Conservation (phyloP, 2,113 vertebrate genomes). For the Nerophis lumbriciformis region DNA sequence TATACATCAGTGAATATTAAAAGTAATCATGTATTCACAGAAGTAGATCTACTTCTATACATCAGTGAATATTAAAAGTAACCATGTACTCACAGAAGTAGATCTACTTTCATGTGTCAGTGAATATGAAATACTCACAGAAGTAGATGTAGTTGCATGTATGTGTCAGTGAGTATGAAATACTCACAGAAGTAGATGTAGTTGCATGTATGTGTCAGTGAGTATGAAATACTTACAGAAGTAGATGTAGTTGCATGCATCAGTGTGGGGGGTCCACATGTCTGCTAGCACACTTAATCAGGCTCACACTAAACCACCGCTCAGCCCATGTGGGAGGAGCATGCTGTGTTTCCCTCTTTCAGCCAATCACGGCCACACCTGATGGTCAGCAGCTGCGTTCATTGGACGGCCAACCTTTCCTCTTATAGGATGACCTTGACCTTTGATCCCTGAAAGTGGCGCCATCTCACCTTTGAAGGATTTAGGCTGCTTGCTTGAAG, state of each 20-base stretch:
- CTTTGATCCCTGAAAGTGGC: slow-evolving; percentile 30
- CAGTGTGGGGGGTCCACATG: slow-evolving; percentile 10
- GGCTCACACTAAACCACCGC: slow-evolving; percentile 68
- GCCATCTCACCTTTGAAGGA: not conserved
- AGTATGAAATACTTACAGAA: no score
- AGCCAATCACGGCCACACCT: not conserved
- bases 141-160: no score
- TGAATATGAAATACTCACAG: no score
- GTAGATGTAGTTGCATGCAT: no score
- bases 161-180: no score
- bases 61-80: not conserved
- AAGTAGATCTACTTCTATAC: no score
- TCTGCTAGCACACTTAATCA: slow-evolving; percentile 69
- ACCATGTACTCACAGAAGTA: slow-evolving; percentile 66
- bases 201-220: no score
- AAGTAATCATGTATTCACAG: no score
- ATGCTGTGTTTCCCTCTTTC: slow-evolving; percentile 26
- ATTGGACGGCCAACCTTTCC: slow-evolving; percentile 27
- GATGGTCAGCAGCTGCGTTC: not conserved
- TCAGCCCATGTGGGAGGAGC: slow-evolving; percentile 64
- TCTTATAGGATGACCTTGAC: slow-evolving; percentile 37
- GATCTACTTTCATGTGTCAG: not conserved
- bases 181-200: no score
- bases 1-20: no score
- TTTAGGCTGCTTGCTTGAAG: slow-evolving; percentile 2